A percentile compares a stretch with the other conserved stretches of the same genome.
Evolutionary conservation across 2,113 vertebrate genomes (phyloP).

Genomic region (Oryctolagus cuniculus): DNA sequence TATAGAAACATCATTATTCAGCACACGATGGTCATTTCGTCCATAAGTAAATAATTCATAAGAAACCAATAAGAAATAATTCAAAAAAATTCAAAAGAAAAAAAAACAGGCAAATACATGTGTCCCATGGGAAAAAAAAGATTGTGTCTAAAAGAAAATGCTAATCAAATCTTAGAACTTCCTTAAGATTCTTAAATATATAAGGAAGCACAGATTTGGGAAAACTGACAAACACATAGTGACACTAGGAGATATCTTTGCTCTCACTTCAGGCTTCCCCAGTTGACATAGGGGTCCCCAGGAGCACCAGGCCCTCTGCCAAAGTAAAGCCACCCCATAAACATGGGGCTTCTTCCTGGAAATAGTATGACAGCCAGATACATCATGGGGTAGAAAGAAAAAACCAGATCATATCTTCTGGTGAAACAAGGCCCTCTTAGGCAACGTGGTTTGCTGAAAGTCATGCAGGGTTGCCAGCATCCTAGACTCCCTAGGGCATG

Average conservation of each 20-base stretch:
- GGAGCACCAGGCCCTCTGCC: not conserved
- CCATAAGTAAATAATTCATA: not conserved
- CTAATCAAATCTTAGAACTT: not conserved
- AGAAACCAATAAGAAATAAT: too few relatives aligned
- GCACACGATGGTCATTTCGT: not conserved
- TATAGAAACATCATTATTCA: not conserved
- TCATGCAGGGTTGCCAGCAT: not conserved
- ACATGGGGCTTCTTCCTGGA: not conserved
- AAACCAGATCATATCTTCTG: not conserved
- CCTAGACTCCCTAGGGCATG: not conserved
- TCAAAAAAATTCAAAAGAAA: not conserved
- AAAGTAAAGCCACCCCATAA: not conserved
- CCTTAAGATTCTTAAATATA: not conserved
- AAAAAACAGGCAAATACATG: not conserved
- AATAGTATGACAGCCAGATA: not conserved
- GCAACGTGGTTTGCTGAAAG: not conserved
- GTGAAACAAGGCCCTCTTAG: not conserved
- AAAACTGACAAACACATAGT: not conserved
- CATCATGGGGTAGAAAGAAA: not conserved
- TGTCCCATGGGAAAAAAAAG: not conserved
- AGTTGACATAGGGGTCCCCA: not conserved
- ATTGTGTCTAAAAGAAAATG: conserved; percentile 9
- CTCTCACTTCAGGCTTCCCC: not conserved
- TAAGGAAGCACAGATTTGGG: not conserved
- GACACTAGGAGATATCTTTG: too few relatives aligned